These are phyloP conservation scores for Dorcus hopei DNA, from an alignment of 2,888 invertebrate genomes.

Conservation along the genomic window DNA sequence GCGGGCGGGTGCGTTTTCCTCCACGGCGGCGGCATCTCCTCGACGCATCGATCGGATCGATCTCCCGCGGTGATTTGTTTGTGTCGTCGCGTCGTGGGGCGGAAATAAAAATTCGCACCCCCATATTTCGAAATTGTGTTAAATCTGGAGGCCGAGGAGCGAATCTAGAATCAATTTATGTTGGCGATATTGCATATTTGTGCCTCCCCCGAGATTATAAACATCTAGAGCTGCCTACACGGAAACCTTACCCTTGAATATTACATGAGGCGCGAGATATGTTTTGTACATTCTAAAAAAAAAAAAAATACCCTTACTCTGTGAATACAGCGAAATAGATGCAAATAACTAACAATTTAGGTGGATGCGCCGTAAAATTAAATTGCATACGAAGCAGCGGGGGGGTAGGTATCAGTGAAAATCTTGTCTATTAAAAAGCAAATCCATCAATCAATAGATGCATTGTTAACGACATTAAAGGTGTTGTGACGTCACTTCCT, in stretches of 20 bases:
- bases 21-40: no score
- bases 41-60: neutral
- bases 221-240: slow-evolving; percentile 22
- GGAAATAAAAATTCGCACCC: slow-evolving; percentile 42
- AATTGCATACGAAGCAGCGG: no score
- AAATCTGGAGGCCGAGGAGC: slow-evolving; percentile 39
- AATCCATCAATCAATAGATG: slow-evolving; percentile 23
- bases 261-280: slow-evolving; percentile 27
- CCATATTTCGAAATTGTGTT: slow-evolving; percentile 44
- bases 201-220: slow-evolving; percentile 45
- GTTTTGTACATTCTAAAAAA: slow-evolving; percentile 8
- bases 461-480: slow-evolving; percentile 24
- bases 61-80: neutral
- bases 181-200: slow-evolving; percentile 51
- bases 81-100: slow-evolving; percentile 5
- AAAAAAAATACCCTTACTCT: neutral
- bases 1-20: neutral
- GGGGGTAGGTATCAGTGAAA: neutral
- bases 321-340: neutral
- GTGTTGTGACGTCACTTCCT: slow-evolving; percentile 25
- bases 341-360: neutral
- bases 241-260: slow-evolving; percentile 34
- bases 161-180: slow-evolving; percentile 51
- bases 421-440: slow-evolving; percentile 12
- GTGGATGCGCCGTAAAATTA: neutral